Conservation (phyloP, 2,797 vertebrate species). For the Melanotaenia parkinsoni region DNA sequence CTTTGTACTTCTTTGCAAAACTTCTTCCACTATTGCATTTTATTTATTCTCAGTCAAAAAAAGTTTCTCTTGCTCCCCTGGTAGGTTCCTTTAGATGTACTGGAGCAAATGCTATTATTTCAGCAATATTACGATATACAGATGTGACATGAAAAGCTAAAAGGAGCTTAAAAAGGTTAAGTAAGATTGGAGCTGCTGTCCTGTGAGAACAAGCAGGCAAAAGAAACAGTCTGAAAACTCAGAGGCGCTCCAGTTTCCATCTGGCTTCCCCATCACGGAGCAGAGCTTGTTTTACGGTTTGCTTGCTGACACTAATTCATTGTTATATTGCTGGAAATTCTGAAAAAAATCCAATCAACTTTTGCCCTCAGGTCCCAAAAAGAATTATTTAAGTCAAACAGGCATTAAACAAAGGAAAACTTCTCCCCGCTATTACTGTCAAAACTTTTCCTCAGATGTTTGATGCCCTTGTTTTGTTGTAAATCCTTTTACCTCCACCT, state of each 20-base stretch:
- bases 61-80: not conserved
- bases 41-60: not conserved
- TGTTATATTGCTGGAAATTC: conserved; percentile 17
- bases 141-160: conserved; percentile 10
- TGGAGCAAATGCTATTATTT: not conserved
- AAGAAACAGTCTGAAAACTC: conserved; percentile 7
- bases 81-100: not conserved
- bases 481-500: conserved; percentile 48
- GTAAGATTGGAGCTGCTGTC: not conserved
- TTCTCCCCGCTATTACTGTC: conserved; percentile 5
- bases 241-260: conserved; percentile 14
- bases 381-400: conserved; percentile 18
- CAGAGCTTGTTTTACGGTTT: conserved; percentile 10
- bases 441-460: conserved; percentile 19
- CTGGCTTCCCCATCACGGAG: not conserved
- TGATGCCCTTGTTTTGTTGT: not conserved
- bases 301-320: conserved; percentile 36
- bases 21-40: not conserved
- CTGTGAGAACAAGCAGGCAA: not conserved
- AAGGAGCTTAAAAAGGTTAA: not conserved
- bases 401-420: conserved; percentile 23
- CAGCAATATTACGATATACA: conserved; percentile 8
- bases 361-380: conserved; percentile 2
- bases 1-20: not conserved
- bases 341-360: conserved; percentile 25